Evolutionary conservation across 2,113 vertebrate species (phyloP).

Genomic region (Halcyon senegalensis): DNA sequence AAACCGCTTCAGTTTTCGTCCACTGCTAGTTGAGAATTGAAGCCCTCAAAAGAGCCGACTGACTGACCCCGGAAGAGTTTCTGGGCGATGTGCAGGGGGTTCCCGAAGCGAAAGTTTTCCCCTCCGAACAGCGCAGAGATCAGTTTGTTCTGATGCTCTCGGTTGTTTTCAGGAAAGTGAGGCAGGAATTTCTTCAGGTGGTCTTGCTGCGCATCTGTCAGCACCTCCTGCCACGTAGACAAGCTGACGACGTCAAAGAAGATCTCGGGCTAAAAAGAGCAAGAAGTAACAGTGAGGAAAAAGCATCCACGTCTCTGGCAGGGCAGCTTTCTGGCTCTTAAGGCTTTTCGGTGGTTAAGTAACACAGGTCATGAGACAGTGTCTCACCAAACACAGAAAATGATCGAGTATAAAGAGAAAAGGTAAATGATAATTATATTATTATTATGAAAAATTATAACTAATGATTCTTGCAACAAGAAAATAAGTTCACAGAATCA

Average conservation of each 20-base stretch:
- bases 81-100: constrained; percentile 93
- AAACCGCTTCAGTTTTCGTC: background rate
- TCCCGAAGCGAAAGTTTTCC: constrained; percentile 91
- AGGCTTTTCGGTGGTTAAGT: background rate
- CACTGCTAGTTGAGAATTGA: background rate
- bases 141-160: constrained; percentile 82
- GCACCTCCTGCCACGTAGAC: constrained; percentile 89
- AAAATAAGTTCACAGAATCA: background rate
- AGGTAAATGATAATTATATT: background rate
- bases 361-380: fast-evolving
- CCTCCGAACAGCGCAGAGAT: constrained; percentile 85
- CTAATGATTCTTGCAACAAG: fast-evolving
- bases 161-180: constrained; percentile 83
- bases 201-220: constrained; percentile 88
- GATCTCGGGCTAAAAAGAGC: constrained; percentile 85
- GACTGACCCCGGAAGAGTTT: constrained; percentile 90
- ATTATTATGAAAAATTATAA: background rate
- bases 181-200: constrained; percentile 92
- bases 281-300: background rate
- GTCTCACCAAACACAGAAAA: background rate
- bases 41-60: too few species aligned
- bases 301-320: background rate
- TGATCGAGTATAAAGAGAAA: fast-evolving
- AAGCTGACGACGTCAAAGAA: constrained; percentile 95
- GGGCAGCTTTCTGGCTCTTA: background rate